Percentiles rank a stretch among this genome's conserved stretches.
Evolutionary conservation across 2,888 invertebrate genomes (phyloP).

Genomic region (Hyalella azteca): DNA sequence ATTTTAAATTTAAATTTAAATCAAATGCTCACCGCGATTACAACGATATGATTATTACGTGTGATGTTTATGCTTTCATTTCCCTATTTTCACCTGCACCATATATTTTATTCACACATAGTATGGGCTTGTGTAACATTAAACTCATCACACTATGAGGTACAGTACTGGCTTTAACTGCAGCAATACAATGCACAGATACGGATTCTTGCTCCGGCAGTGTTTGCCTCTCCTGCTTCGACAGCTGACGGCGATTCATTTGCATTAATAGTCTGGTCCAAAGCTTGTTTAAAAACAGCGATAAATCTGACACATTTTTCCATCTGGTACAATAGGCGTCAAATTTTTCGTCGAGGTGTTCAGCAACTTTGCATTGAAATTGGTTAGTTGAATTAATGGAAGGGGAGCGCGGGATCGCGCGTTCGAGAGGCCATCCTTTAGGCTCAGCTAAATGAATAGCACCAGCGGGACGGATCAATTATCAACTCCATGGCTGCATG

Average conservation of each 20-base stretch:
- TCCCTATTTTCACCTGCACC: no score
- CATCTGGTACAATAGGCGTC: constrained; percentile 36
- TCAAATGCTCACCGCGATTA: no score
- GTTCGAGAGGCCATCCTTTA: not conserved
- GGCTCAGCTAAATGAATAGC: not conserved
- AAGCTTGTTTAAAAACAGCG: constrained; percentile 34
- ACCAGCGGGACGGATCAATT: constrained; percentile 5
- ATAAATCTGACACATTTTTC: constrained; percentile 35
- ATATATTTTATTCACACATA: no score
- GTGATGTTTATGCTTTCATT: no score
- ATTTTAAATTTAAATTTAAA: no score
- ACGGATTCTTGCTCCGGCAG: no score
- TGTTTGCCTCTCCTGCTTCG: not conserved
- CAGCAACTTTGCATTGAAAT: constrained; percentile 34
- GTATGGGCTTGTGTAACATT: no score
- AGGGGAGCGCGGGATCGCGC: not conserved
- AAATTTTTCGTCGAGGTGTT: constrained; percentile 36
- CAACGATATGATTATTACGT: no score
- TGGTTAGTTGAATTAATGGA: constrained; percentile 29
- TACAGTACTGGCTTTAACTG: no score
- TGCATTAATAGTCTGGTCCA: constrained; percentile 27
- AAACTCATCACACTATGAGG: no score
- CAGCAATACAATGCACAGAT: no score
- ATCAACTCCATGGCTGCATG: no score
- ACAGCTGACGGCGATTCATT: constrained; percentile 8